Evolutionary conservation across 2,888 invertebrate species (phyloP).

Genomic region (Lymantria dispar): DNA sequence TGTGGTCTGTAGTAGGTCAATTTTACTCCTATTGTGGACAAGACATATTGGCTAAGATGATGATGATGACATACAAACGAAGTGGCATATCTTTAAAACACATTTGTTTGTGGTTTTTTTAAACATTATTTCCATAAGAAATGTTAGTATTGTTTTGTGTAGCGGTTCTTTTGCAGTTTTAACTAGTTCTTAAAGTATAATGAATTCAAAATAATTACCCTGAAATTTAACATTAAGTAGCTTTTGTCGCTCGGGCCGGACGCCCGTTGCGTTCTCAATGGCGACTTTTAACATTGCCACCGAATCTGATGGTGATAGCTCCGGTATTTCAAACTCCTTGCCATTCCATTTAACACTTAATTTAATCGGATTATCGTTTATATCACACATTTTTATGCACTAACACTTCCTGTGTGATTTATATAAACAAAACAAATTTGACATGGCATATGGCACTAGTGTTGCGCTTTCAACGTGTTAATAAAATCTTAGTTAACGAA

Average conservation of each 20-base stretch:
- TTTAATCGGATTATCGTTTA: slow-evolving; percentile 71
- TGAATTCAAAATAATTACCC: slow-evolving; percentile 86
- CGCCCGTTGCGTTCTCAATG: slow-evolving; percentile 94
- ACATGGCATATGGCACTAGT: background rate
- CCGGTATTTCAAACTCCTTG: slow-evolving; percentile 91
- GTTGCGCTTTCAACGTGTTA: too few relatives aligned
- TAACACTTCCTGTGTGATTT: slow-evolving; percentile 50
- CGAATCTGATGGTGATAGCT: slow-evolving; percentile 89
- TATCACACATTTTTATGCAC: slow-evolving; percentile 67
- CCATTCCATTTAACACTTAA: slow-evolving; percentile 96
- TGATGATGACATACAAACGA: too few relatives aligned
- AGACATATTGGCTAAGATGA: too few relatives aligned
- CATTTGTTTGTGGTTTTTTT: too few relatives aligned
- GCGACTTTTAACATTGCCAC: slow-evolving; percentile 92
- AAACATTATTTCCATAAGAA: too few relatives aligned
- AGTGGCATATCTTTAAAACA: too few relatives aligned
- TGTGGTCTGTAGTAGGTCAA: too few relatives aligned
- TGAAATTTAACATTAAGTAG: slow-evolving; percentile 95
- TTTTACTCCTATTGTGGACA: too few relatives aligned
- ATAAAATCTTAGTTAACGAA: too few relatives aligned
- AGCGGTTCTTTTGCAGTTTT: background rate
- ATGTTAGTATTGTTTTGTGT: too few relatives aligned
- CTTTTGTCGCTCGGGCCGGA: slow-evolving; percentile 96
- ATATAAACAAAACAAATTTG: slow-evolving; percentile 60
- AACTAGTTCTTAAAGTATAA: background rate